Evolutionary conservation across 2,888 invertebrate genomes (phyloP).

Genomic region (Bunonema sp.): DNA sequence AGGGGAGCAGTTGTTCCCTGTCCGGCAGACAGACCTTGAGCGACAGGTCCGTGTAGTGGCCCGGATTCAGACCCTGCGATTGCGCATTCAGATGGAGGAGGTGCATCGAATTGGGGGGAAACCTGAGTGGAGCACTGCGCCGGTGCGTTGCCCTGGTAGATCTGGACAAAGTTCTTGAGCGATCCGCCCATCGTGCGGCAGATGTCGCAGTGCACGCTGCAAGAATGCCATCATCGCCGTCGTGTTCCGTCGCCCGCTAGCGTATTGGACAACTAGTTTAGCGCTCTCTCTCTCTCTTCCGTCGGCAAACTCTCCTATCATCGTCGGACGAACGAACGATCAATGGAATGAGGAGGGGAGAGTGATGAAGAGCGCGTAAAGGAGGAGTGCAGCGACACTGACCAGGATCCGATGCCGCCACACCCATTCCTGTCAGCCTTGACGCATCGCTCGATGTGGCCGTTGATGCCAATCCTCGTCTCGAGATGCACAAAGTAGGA

Average conservation of each 20-base stretch:
- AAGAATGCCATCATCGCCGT: not conserved
- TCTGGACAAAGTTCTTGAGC: slow-evolving; percentile 38
- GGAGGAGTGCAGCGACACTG: slow-evolving; percentile 1
- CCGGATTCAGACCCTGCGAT: slow-evolving; percentile 24
- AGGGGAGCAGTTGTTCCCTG: slow-evolving; percentile 39
- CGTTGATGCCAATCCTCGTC: slow-evolving; percentile 41
- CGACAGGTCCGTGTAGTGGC: slow-evolving; percentile 35
- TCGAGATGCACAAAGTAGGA: slow-evolving; percentile 40
- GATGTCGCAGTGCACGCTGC: slow-evolving; percentile 38
- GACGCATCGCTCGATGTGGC: slow-evolving; percentile 41
- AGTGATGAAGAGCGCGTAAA: slow-evolving; percentile 1
- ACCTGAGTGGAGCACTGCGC: slow-evolving; percentile 33
- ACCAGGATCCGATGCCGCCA: slow-evolving; percentile 42
- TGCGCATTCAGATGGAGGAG: not conserved
- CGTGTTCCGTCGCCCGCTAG: not conserved
- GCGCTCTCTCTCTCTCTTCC: not conserved
- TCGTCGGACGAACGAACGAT: not conserved
- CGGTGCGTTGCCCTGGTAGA: slow-evolving; percentile 34
- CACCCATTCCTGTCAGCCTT: slow-evolving; percentile 39
- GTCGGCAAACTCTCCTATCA: not conserved
- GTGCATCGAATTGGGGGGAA: not conserved
- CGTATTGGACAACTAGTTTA: not conserved
- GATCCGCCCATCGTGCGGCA: slow-evolving; percentile 35
- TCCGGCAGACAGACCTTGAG: slow-evolving; percentile 40
- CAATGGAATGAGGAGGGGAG: not conserved